Conservation (phyloP, 37 sponge, comb jelly and placozoan species). For the Geodia barretti region DNA sequence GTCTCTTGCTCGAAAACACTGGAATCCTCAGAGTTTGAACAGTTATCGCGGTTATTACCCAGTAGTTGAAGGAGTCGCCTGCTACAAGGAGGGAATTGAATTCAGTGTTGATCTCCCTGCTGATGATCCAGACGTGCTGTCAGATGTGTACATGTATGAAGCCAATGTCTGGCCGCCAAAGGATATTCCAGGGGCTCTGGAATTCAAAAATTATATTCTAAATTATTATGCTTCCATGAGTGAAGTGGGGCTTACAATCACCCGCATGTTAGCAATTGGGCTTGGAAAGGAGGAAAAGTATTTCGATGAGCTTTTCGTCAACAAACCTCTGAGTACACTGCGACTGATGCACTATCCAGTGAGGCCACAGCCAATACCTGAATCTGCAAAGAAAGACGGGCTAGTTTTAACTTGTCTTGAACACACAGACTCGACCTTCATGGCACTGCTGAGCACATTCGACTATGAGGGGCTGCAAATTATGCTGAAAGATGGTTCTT, state of each 20-base stretch:
- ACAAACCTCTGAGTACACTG: constrained; percentile 44
- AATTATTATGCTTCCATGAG: constrained; percentile 24
- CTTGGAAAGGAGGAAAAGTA: constrained; percentile 26
- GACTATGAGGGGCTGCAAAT: constrained; percentile 41
- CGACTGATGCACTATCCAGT: constrained; percentile 54
- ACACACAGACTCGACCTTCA: constrained; percentile 46
- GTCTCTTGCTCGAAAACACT: constrained; percentile 1
- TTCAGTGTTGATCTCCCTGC: constrained; percentile 4
- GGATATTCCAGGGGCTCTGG: background rate
- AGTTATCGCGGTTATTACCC: constrained; percentile 26
- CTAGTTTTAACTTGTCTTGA: constrained; percentile 30
- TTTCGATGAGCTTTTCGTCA: constrained; percentile 30
- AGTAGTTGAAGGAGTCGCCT: background rate
- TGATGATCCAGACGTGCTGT: constrained; percentile 20
- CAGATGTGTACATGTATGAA: constrained; percentile 40
- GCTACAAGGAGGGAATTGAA: background rate
- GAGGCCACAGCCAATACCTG: background rate
- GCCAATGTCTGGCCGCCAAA: constrained; percentile 13
- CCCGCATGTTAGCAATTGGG: constrained; percentile 33
- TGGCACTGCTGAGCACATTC: constrained; percentile 56
- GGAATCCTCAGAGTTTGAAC: background rate
- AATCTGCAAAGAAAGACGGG: background rate
- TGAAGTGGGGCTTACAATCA: constrained; percentile 36
- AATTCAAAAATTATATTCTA: constrained; percentile 8
- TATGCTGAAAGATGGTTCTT: constrained; percentile 20